Evolutionary conservation across 2,797 vertebrate species (phyloP), one percentile per base, ranked within the genome.

Genomic region (Nothura maculosa): DNA sequence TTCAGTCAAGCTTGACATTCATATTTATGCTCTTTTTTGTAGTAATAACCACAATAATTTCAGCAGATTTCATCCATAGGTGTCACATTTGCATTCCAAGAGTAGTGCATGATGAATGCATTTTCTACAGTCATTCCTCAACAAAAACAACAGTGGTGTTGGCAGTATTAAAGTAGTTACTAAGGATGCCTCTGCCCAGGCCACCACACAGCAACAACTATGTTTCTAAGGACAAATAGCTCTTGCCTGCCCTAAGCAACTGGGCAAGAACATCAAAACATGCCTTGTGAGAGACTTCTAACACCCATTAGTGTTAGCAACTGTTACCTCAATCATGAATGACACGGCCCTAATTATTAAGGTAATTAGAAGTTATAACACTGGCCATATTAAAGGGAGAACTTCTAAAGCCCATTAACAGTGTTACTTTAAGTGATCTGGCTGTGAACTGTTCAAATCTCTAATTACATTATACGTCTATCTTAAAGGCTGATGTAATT

Each of bases 331-430:
- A 96, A 97, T 98, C 98, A 97, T 98, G 98, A 99, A 98, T 98
- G 98, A 98, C 98, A 99, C 98, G 98, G 98, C 98, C 98, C 98
- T 99, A 99, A 99, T 99, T 99, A 99, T 98, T 98, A 97, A 98
- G 98, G 98, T 99, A 98, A 99, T 99, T 99, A 98, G 98, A 98
- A 98, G 98, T 99, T 99, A 98, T 98, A 98, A 98, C 98, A 98
- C 98, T 98, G 98, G 98, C 98, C 98, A 97, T 98, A 98, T 98
- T 98, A 98, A 98, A 98, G 98, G 97, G 97, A 98, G 98, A 98
- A 98, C 98, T 97, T 98, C 97, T 98, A 98, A 98, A 98, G 98
- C 97, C 98, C 98, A 99, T 99, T 99, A 99, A 99, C 98, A 98
- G 98, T 97, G 98, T 98, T 98, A 98, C 99, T 99, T 99, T 99